Percentiles rank a stretch among this genome's conserved stretches.
Evolutionary conservation across 2,888 invertebrate genomes (phyloP).

Genomic region (Prenolepis imparis): DNA sequence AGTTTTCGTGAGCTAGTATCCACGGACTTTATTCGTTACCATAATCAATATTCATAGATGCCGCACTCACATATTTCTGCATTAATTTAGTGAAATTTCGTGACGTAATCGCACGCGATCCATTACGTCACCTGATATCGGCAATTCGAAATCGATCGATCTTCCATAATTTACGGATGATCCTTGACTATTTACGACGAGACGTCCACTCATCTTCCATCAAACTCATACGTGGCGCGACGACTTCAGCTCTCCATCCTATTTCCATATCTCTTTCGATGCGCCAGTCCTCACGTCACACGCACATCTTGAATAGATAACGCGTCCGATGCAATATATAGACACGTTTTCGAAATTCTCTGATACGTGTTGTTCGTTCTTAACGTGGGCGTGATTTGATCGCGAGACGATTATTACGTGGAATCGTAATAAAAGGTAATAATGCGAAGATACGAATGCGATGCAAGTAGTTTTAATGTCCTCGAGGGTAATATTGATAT

Average conservation of each 20-base stretch:
- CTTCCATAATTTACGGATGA: slow-evolving; percentile 73
- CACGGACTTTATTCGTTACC: slow-evolving; percentile 41
- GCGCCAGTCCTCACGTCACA: slow-evolving; percentile 67
- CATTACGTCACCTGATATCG: slow-evolving; percentile 71
- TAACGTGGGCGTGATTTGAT: neutral
- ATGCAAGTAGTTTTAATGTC: slow-evolving; percentile 69
- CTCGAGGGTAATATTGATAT: slow-evolving; percentile 70
- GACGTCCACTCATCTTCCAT: slow-evolving; percentile 72
- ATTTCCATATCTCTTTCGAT: slow-evolving; percentile 69
- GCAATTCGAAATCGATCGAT: slow-evolving; percentile 73
- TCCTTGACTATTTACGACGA: slow-evolving; percentile 68
- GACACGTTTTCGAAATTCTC: neutral
- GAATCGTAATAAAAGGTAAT: slow-evolving; percentile 49
- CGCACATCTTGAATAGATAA: slow-evolving; percentile 61
- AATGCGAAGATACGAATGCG: slow-evolving; percentile 60
- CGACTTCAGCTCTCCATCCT: slow-evolving; percentile 65
- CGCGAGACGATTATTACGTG: slow-evolving; percentile 8
- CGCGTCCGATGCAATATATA: slow-evolving; percentile 17
- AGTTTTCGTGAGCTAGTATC: slow-evolving; percentile 29
- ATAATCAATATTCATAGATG: slow-evolving; percentile 40
- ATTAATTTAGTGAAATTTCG: slow-evolving; percentile 65
- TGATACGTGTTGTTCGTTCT: slow-evolving; percentile 2
- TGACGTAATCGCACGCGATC: slow-evolving; percentile 70
- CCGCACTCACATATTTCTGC: slow-evolving; percentile 38
- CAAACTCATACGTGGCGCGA: slow-evolving; percentile 56